Evolutionary conservation across 2,797 vertebrate species (phyloP).

Genomic region (Sternarchorhynchus goeldii): DNA sequence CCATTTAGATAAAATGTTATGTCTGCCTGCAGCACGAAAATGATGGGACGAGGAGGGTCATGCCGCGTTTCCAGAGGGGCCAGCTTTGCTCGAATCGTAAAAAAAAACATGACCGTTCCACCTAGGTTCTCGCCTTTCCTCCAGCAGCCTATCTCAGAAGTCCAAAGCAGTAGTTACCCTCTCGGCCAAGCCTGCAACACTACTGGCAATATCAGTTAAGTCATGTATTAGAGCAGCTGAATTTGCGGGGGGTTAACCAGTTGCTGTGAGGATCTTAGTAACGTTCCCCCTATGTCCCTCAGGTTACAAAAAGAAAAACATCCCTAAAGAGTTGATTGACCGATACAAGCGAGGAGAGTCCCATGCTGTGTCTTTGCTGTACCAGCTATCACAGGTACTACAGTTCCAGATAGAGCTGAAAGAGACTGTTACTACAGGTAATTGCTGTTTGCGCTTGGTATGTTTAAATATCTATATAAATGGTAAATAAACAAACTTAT

Average conservation of each 20-base stretch:
- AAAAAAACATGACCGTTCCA: slow-evolving; percentile 50
- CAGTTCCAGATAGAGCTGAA: slow-evolving; percentile 83
- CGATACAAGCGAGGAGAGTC: slow-evolving; percentile 76
- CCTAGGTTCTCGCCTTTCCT: slow-evolving; percentile 13
- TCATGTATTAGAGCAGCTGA: not conserved
- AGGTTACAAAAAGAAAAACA: slow-evolving; percentile 54
- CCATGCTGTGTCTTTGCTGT: slow-evolving; percentile 81
- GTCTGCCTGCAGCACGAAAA: slow-evolving; percentile 44
- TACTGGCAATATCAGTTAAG: slow-evolving; percentile 37
- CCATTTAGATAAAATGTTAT: too few relatives aligned
- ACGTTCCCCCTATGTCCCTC: not conserved
- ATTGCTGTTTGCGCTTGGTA: not conserved
- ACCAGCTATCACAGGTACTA: slow-evolving; percentile 79
- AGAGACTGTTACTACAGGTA: slow-evolving; percentile 83
- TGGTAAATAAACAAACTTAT: too few relatives aligned
- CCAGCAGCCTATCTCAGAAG: not conserved
- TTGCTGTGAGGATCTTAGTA: not conserved
- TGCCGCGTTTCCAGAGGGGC: slow-evolving; percentile 58
- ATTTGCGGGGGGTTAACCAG: too few relatives aligned
- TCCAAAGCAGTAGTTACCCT: slow-evolving; percentile 13
- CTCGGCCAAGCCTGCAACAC: slow-evolving; percentile 10
- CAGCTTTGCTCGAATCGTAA: slow-evolving; percentile 59
- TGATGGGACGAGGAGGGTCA: slow-evolving; percentile 58
- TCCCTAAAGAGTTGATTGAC: slow-evolving; percentile 70
- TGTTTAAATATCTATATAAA: not conserved